Conservation (phyloP, 2,888 invertebrate genomes). For the Drosophila suboccidentalis region DNA sequence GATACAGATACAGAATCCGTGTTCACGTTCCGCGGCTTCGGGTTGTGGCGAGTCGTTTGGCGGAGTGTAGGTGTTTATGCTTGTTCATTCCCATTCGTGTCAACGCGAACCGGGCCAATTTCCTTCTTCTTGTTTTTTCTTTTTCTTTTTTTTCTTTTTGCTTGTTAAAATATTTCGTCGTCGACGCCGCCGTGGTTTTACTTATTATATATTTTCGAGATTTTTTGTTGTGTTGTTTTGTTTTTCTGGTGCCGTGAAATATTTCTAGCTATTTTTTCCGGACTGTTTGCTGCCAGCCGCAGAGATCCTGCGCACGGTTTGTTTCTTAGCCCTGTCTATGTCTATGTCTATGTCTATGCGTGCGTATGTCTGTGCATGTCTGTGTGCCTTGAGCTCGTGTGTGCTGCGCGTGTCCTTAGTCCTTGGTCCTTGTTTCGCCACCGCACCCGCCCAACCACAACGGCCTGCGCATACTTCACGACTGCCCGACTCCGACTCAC, state of each 20-base stretch:
- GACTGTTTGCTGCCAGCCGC: constrained; percentile 72
- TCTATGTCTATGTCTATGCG: constrained; percentile 20
- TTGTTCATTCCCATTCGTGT: constrained; percentile 22
- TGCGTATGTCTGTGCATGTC: constrained; percentile 15
- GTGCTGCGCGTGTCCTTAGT: constrained; percentile 52
- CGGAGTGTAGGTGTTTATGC: constrained; percentile 35
- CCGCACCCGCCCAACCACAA: constrained; percentile 71
- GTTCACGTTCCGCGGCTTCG: constrained; percentile 43
- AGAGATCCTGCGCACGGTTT: constrained; percentile 80
- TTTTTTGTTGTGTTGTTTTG: constrained; percentile 31
- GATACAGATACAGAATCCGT: constrained; percentile 26
- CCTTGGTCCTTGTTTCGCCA: constrained; percentile 68
- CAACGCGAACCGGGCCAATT: constrained; percentile 36
- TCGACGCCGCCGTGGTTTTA: constrained; percentile 49
- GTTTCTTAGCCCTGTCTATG: constrained; percentile 65
- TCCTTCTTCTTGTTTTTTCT: constrained; percentile 17
- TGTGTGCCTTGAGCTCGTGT: constrained; percentile 22
- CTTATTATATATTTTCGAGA: constrained; percentile 51
- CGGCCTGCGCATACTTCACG: constrained; percentile 56
- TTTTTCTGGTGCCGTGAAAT: constrained; percentile 67
- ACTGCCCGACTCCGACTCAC: constrained; percentile 51
- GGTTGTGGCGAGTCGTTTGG: constrained; percentile 11
- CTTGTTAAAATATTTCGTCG: constrained; percentile 16
- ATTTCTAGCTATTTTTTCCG: constrained; percentile 77
- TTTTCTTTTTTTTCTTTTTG: constrained; percentile 1